phyloP scores from a whole-genome alignment of 2,888 invertebrate species.

The Dermolepida albohirtum region DNA sequence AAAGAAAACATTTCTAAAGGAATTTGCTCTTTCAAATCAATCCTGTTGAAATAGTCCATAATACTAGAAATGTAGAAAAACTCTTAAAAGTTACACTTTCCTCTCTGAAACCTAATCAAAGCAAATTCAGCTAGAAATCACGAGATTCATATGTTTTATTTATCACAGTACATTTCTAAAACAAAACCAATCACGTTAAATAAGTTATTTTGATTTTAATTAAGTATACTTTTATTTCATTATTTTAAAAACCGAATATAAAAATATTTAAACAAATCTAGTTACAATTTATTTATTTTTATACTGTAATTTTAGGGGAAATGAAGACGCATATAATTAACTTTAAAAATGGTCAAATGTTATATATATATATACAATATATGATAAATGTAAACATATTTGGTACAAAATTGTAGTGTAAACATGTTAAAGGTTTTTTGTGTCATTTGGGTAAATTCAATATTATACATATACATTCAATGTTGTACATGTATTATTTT shows the following conservation, averaged over 20 bases:
- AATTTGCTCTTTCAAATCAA: conserved; percentile 4
- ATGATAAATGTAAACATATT: conserved; percentile 1
- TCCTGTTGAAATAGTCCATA: too few species aligned
- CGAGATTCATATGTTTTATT: background rate
- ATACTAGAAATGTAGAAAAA: too few species aligned
- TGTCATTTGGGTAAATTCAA: conserved; percentile 12
- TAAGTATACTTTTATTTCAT: conserved; percentile 10
- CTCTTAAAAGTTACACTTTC: too few species aligned
- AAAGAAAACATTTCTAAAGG: conserved; percentile 12
- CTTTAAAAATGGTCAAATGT: conserved; percentile 10
- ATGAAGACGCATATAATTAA: conserved; percentile 25
- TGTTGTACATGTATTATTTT: conserved; percentile 28
- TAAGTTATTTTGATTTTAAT: conserved; percentile 6
- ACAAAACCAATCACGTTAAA: background rate
- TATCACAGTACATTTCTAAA: conserved; percentile 30
- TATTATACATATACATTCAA: conserved; percentile 8
- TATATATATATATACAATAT: too few species aligned
- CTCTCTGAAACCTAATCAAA: too few species aligned
- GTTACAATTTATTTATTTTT: conserved; percentile 37
- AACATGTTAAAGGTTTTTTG: conserved; percentile 17
- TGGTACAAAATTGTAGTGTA: conserved; percentile 13
- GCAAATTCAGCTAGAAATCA: conserved; percentile 24
- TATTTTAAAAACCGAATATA: conserved; percentile 2
- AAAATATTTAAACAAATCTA: conserved; percentile 16
- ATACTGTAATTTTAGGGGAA: conserved; percentile 36